Evolutionary conservation across 2,113 vertebrate genomes (phyloP).

Genomic region (Scopus umbretta): DNA sequence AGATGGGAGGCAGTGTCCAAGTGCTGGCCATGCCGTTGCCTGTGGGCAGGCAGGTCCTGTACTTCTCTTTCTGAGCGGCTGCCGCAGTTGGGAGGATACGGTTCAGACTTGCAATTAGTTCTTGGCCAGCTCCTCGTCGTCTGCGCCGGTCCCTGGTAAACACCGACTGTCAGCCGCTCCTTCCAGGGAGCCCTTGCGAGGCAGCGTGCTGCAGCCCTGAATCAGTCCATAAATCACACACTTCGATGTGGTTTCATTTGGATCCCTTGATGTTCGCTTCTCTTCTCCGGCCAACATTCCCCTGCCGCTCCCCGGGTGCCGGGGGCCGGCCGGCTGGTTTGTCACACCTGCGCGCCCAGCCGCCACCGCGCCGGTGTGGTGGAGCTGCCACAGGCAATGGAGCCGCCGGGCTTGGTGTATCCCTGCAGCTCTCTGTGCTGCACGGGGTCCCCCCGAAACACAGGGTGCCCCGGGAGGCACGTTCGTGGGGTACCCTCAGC

Average conservation of each 20-base stretch:
- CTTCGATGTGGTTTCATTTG: background rate
- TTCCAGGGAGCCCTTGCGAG: background rate
- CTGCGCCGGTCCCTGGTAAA: background rate
- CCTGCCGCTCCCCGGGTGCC: accelerated
- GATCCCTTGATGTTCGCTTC: background rate
- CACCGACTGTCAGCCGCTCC: background rate
- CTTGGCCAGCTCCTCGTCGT: background rate
- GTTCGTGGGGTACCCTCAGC: background rate
- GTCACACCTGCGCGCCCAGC: background rate
- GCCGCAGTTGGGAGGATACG: background rate
- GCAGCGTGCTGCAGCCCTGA: background rate
- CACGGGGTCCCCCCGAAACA: accelerated
- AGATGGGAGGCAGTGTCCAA: background rate
- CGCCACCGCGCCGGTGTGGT: accelerated
- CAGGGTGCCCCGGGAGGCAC: background rate
- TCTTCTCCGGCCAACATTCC: background rate
- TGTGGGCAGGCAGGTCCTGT: background rate
- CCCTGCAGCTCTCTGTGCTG: too few relatives aligned
- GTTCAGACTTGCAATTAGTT: background rate
- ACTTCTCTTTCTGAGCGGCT: background rate
- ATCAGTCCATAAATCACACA: background rate
- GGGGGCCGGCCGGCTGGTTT: too few relatives aligned
- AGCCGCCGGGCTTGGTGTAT: background rate
- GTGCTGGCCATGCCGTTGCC: background rate
- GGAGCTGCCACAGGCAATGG: accelerated